Evolutionary conservation across 2,888 invertebrate species (phyloP).

Genomic region (Subacronicta megacephala): DNA sequence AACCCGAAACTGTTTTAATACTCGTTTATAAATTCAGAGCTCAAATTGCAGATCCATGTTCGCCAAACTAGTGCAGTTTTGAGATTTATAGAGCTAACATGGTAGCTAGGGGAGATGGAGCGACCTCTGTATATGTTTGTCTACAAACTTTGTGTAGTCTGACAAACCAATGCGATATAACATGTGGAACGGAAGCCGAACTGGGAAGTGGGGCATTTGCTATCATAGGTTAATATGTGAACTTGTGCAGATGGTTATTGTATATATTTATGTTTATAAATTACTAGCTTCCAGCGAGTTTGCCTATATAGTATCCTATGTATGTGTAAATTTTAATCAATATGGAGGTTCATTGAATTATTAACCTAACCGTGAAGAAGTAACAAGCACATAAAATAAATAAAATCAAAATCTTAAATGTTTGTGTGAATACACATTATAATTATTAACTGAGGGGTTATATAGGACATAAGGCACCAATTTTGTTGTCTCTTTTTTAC

Average conservation of each 20-base stretch:
- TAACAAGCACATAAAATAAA: too few relatives aligned
- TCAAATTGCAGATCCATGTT: slow-evolving; percentile 7
- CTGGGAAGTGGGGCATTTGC: slow-evolving; percentile 23
- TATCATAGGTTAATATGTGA: slow-evolving; percentile 14
- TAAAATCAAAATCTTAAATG: too few relatives aligned
- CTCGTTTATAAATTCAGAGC: slow-evolving; percentile 1
- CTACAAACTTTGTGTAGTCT: slow-evolving; percentile 23
- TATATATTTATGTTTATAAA: not conserved
- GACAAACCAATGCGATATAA: slow-evolving; percentile 28
- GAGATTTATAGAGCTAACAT: slow-evolving; percentile 16
- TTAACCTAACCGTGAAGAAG: too few relatives aligned
- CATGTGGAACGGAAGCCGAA: slow-evolving; percentile 37
- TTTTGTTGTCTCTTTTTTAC: too few relatives aligned
- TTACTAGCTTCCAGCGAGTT: too few relatives aligned
- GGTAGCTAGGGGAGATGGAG: slow-evolving; percentile 13
- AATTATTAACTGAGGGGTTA: too few relatives aligned
- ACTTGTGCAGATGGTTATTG: not conserved
- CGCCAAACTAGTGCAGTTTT: slow-evolving; percentile 15
- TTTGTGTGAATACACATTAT: too few relatives aligned
- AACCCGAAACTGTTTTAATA: too few relatives aligned
- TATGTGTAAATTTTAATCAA: too few relatives aligned
- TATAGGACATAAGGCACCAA: too few relatives aligned
- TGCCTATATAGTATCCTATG: too few relatives aligned
- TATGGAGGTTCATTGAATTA: too few relatives aligned
- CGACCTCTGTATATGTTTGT: slow-evolving; percentile 24